Conservation (phyloP, 2,888 invertebrate genomes). For the Ferdinandea cuprea region DNA sequence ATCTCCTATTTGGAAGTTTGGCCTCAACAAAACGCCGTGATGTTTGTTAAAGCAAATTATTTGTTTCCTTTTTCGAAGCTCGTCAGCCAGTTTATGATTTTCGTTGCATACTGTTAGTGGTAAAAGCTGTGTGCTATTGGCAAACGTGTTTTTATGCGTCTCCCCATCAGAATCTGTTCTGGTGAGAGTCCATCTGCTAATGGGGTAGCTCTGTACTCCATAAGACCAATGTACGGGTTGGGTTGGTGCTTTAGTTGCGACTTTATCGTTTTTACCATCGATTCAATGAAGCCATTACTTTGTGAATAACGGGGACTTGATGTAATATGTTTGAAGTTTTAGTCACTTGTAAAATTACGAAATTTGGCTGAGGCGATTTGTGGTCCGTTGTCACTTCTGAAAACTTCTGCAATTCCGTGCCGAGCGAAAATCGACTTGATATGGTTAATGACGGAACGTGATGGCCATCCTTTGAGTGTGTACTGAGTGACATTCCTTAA, state of each 20-base stretch:
- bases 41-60: background rate
- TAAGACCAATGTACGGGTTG: background rate
- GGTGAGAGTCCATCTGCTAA: conserved; percentile 32
- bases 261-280: conserved; percentile 3
- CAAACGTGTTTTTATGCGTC: conserved; percentile 10
- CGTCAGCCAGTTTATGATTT: background rate
- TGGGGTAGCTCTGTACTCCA: conserved; percentile 24
- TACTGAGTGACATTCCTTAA: too few species aligned
- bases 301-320: conserved; percentile 9
- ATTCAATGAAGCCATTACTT: conserved; percentile 17
- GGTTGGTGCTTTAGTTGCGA: conserved; percentile 1
- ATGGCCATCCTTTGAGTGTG: too few species aligned
- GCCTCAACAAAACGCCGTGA: conserved; percentile 4
- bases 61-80: background rate
- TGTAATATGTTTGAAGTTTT: conserved; percentile 17
- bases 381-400: conserved; percentile 17
- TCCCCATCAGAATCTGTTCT: conserved; percentile 33
- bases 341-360: conserved; percentile 3
- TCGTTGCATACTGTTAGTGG: background rate
- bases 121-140: background rate
- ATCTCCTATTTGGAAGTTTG: conserved; percentile 11
- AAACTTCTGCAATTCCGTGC: conserved; percentile 2
- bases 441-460: conserved; percentile 10
- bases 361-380: conserved; percentile 11
- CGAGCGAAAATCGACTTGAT: conserved; percentile 16